These are phyloP conservation scores for Drosophila quasianomalipes DNA, from an alignment of 2,888 invertebrate genomes.

Conservation along the genomic window DNA sequence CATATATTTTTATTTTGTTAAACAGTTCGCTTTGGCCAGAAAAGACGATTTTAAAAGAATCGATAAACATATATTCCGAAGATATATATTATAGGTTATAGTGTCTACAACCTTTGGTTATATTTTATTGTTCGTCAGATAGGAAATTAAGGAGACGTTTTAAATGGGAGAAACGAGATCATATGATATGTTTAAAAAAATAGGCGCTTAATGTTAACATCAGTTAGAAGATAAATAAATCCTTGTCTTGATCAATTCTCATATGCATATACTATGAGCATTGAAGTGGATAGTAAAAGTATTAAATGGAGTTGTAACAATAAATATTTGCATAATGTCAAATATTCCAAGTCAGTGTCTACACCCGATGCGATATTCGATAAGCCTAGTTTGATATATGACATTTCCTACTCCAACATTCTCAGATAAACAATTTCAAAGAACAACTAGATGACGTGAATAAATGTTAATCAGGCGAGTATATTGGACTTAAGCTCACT, in stretches of 20 bases:
- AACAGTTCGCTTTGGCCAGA: background rate
- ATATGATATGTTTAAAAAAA: background rate
- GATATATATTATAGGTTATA: background rate
- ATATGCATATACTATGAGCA: background rate
- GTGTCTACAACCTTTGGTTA: background rate
- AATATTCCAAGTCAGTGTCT: background rate
- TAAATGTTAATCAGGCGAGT: background rate
- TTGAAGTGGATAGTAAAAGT: background rate
- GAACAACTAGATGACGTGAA: background rate
- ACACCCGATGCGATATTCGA: background rate
- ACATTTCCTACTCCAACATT: background rate
- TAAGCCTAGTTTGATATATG: background rate
- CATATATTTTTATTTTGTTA: background rate
- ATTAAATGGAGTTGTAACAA: background rate
- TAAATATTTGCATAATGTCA: background rate
- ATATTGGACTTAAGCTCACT: background rate
- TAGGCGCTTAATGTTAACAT: background rate
- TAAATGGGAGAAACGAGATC: background rate
- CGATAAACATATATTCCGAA: background rate
- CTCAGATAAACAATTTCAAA: background rate
- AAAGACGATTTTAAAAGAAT: background rate
- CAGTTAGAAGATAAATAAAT: background rate
- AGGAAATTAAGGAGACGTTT: background rate
- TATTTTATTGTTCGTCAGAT: background rate
- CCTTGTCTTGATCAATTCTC: background rate